Percentiles rank a stretch among this genome's conserved stretches.
phyloP scores from a whole-genome alignment of 2,797 vertebrate species.

The Hirundo rustica region DNA sequence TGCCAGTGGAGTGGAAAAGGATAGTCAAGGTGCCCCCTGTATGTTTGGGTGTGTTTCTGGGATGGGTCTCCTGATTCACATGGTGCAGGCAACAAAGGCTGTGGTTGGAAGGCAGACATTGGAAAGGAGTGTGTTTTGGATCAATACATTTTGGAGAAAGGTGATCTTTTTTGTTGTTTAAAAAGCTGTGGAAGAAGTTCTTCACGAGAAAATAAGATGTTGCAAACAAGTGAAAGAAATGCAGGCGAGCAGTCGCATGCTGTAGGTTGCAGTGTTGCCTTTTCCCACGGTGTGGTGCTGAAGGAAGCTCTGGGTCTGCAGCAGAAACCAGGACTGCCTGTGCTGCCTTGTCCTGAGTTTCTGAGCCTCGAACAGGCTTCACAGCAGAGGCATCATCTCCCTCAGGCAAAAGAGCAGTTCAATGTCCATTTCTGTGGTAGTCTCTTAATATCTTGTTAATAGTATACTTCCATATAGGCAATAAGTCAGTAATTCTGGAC shows the following conservation, averaged over 20 bases:
- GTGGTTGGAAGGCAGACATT: background rate
- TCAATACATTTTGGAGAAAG: background rate
- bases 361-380: accelerated
- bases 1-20: background rate
- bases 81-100: background rate
- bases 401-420: background rate
- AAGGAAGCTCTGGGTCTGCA: background rate
- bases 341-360: accelerated
- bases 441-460: background rate
- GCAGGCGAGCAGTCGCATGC: accelerated
- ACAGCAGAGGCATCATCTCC: background rate
- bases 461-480: background rate
- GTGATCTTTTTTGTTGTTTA: background rate
- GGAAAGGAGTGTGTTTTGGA: background rate
- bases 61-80: background rate
- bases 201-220: background rate
- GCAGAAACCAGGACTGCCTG: background rate
- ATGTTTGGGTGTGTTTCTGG: background rate
- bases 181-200: background rate
- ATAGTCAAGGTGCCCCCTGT: no score
- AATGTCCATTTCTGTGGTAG: background rate
- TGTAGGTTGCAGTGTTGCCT: background rate
- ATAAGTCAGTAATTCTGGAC: background rate
- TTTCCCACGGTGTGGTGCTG: background rate
- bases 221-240: accelerated